These are phyloP conservation scores for Pasiphila rectangulata DNA, from an alignment of 2,888 invertebrate genomes.

Conservation along the genomic window DNA sequence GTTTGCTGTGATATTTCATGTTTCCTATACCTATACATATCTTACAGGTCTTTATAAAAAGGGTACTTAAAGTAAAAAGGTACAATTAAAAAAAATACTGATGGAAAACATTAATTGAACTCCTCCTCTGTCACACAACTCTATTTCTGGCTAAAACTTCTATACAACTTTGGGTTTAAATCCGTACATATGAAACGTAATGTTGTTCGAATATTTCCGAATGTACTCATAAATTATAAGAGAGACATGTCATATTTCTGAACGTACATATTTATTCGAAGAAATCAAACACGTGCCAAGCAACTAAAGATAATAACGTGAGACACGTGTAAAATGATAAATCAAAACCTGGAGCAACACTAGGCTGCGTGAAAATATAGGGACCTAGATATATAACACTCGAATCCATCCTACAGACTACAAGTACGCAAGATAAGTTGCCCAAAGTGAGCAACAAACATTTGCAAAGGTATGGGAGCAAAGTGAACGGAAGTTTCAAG, in stretches of 20 bases:
- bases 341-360: conserved; percentile 11
- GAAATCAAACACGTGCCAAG: conserved; percentile 5
- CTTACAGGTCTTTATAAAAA: no score
- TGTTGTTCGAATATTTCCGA: no score
- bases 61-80: no score
- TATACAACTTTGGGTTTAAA: no score
- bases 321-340: conserved; percentile 14
- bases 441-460: conserved; percentile 21
- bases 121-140: no score
- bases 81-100: no score
- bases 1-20: conserved; percentile 6
- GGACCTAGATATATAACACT: conserved; percentile 16
- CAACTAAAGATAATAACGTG: conserved; percentile 18
- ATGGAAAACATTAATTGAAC: no score
- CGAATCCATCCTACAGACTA: conserved; percentile 19
- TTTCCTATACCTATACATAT: no score
- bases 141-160: no score
- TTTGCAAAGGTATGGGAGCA: conserved; percentile 22
- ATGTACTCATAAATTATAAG: no score
- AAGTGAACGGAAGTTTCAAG: conserved; percentile 28
- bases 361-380: conserved; percentile 4
- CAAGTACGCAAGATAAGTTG: conserved; percentile 14
- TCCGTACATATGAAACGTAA: no score
- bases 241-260: no score
- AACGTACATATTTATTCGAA: background rate